phyloP scores from a whole-genome alignment of 2,888 invertebrate species.

The Chrysodeixis includens region DNA sequence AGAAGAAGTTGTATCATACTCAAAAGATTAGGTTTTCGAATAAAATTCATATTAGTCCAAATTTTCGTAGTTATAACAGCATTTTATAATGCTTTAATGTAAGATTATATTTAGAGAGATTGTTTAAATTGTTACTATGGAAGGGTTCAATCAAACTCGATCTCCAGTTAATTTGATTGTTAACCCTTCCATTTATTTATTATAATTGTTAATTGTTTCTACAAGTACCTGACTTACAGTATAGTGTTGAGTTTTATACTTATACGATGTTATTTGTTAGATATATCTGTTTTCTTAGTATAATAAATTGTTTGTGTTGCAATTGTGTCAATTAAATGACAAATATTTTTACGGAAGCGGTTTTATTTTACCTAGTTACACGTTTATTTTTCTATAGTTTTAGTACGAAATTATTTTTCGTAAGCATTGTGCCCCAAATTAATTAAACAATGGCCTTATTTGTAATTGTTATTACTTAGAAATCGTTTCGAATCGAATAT shows the following conservation, averaged over 20 bases:
- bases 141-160: slow-evolving; percentile 46
- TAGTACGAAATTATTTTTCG: too few relatives aligned
- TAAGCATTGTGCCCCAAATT: too few relatives aligned
- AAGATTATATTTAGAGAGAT: slow-evolving; percentile 11
- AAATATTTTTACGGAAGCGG: background rate
- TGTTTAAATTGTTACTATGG: slow-evolving; percentile 21
- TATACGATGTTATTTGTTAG: slow-evolving; percentile 21
- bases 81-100: slow-evolving; percentile 29
- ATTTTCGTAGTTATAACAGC: slow-evolving; percentile 22
- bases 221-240: slow-evolving; percentile 57
- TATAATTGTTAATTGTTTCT: slow-evolving; percentile 47
- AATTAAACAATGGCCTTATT: too few relatives aligned
- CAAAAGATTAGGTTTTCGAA: too few relatives aligned
- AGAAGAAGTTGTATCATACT: too few relatives aligned
- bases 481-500: too few relatives aligned
- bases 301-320: slow-evolving; percentile 26
- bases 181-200: slow-evolving; percentile 54
- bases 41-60: slow-evolving; percentile 21
- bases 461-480: too few relatives aligned
- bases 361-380: background rate
- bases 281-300: slow-evolving; percentile 27
- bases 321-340: slow-evolving; percentile 43
- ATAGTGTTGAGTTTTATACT: slow-evolving; percentile 35
- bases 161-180: slow-evolving; percentile 51
- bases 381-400: too few relatives aligned